Base-by-base conservation (phyloP, 1,140 invertebrate genomes). In the Atta texana region DNA sequence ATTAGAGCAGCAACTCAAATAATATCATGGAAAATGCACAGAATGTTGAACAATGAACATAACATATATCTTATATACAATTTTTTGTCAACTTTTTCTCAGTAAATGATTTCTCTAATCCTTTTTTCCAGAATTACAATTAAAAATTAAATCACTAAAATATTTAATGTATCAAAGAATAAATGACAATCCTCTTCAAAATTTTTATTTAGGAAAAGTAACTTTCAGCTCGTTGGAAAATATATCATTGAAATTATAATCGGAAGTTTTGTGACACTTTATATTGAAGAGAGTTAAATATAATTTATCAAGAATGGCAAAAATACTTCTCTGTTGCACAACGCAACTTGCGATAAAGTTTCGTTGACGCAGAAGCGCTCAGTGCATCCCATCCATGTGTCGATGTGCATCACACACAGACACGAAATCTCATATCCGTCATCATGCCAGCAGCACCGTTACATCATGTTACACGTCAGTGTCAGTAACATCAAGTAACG, bases 391-490 rank as follows among this genome's bases (percentile, higher is more conserved):
- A 14, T 61, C 18, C 14, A 55, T 72, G 24, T 31, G 39, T 21
- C 55, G 69, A 34, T 3, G 51, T n/a, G 39, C 14, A 51, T 51
- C 51, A 55, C 31, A 51, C n/a, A 49, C 55, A 24, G 28, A 5
- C 69, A 49, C 39, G 55, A 84, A 84, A 84, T 84, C n/a, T 61
- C 55, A 34, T 82, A 82, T 82, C 68, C 80, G 57, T 84, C 80
- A 74, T 4, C 69, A 49, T 49, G 39, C 68, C 68, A 74, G 68
- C 80, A 59, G 66, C 53, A 59, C 66, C 66, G 80, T 84, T 84
- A 61, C 80, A 74, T 49, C 28, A 66, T 72, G 55, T 82, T 55
- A 18, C 68, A 61, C 24, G 55, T 61, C 24, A 55, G 44, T 61
- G 69, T 75, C 80, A 61, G 24, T 61, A 71, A 84, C 80, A 84